These are phyloP conservation scores for Desmodus rotundus DNA, from an alignment of 2,113 vertebrate species.

Conservation along the genomic window DNA sequence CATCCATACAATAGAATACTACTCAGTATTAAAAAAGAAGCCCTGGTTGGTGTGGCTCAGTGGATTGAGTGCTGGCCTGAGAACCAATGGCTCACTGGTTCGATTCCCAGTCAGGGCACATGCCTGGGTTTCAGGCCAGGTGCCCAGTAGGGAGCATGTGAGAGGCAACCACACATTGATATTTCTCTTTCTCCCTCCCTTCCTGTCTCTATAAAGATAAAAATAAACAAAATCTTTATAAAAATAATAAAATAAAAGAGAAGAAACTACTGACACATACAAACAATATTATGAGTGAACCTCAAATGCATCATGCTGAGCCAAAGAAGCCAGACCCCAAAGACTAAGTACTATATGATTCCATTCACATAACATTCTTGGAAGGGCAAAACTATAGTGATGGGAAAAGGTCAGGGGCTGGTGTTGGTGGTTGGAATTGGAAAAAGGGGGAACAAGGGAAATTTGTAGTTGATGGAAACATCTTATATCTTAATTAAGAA, in stretches of 20 bases:
- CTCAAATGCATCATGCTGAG: neutral
- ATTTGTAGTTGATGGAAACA: neutral
- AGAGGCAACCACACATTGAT: too few relatives aligned
- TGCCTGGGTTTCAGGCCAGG: too few relatives aligned
- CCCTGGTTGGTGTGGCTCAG: too few relatives aligned
- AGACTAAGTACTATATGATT: neutral
- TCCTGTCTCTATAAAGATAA: too few relatives aligned
- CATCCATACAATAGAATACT: neutral
- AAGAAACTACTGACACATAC: neutral
- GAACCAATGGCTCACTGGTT: too few relatives aligned
- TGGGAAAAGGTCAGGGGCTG: neutral
- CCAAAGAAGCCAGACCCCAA: neutral
- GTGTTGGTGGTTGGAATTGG: accelerated
- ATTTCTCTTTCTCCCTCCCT: too few relatives aligned
- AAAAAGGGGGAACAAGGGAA: accelerated
- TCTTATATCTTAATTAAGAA: neutral
- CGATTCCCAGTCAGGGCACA: too few relatives aligned
- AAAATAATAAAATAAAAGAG: neutral
- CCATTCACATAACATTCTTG: neutral
- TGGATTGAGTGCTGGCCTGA: too few relatives aligned
- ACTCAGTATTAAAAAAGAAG: neutral
- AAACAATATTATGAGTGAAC: neutral
- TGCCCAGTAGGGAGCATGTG: too few relatives aligned
- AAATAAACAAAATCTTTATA: too few relatives aligned
- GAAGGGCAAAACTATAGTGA: neutral